These are phyloP conservation scores for Rutilus rutilus DNA, from an alignment of 2,113 vertebrate species.

Conservation along the genomic window DNA sequence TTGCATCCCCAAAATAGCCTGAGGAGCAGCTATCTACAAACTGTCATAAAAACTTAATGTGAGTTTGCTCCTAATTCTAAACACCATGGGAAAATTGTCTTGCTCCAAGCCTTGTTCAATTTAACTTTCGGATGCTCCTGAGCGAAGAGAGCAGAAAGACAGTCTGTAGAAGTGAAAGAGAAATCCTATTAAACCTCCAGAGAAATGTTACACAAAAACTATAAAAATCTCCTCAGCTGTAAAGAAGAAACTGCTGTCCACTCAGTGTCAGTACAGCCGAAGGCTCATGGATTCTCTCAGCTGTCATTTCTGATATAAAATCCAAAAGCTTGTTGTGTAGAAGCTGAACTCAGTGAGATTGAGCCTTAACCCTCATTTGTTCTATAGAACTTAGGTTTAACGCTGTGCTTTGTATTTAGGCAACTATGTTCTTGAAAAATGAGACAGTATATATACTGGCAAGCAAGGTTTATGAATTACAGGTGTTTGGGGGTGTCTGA, in stretches of 20 bases:
- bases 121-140: conserved; percentile 53
- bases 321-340: not conserved
- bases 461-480: not conserved
- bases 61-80: conserved; percentile 65
- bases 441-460: not conserved
- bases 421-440: not conserved
- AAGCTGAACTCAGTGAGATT: not conserved
- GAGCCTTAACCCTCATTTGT: not conserved
- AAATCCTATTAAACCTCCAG: conserved; percentile 69
- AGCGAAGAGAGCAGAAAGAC: conserved; percentile 41
- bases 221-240: conserved; percentile 47
- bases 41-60: conserved; percentile 70
- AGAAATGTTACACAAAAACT: conserved; percentile 64
- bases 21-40: conserved; percentile 58
- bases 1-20: conserved; percentile 51
- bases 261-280: not conserved
- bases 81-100: conserved; percentile 62
- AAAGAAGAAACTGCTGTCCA: conserved; percentile 38
- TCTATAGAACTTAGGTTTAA: not conserved
- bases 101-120: conserved; percentile 61
- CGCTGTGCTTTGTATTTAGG: not conserved
- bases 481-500: not conserved
- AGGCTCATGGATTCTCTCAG: conserved; percentile 8
- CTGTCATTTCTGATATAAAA: conserved; percentile 13
- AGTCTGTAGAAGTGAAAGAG: conserved; percentile 56